These are phyloP conservation scores for Mystacornis crossleyi DNA, from an alignment of 2,113 vertebrate genomes.

Conservation along the genomic window DNA sequence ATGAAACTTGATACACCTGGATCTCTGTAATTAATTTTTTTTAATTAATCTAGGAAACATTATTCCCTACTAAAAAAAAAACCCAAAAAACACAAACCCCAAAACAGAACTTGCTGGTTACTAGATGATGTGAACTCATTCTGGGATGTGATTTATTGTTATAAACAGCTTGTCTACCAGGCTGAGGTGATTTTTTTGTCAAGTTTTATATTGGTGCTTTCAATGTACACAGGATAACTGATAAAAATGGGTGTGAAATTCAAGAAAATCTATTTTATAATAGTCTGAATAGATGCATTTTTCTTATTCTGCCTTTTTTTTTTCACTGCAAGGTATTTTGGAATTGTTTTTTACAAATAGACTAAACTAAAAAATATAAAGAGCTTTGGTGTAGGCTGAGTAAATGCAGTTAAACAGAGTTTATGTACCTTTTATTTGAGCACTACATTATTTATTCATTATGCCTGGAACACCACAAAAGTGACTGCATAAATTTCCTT, in stretches of 20 bases:
- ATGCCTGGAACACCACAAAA: background rate
- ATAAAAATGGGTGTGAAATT: background rate
- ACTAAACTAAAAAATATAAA: background rate
- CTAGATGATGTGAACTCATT: background rate
- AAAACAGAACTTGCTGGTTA: background rate
- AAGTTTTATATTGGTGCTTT: background rate
- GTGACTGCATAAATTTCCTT: background rate
- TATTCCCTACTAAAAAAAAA: background rate
- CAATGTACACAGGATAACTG: background rate
- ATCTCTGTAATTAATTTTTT: background rate
- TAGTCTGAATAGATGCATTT: background rate
- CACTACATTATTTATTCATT: background rate
- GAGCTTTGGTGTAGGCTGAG: background rate
- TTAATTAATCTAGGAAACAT: background rate
- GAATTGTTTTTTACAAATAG: background rate
- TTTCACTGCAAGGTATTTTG: background rate
- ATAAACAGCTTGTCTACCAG: background rate
- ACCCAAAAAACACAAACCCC: accelerated
- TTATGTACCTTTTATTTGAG: background rate
- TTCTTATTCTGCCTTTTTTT: background rate
- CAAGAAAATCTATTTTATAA: background rate
- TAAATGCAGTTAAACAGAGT: background rate
- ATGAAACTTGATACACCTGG: background rate
- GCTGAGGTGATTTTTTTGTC: background rate
- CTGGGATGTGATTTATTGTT: background rate